Percentiles rank a stretch among this genome's conserved stretches.
phyloP scores from a whole-genome alignment of 2,113 vertebrate species.

The Pampusana beccarii region DNA sequence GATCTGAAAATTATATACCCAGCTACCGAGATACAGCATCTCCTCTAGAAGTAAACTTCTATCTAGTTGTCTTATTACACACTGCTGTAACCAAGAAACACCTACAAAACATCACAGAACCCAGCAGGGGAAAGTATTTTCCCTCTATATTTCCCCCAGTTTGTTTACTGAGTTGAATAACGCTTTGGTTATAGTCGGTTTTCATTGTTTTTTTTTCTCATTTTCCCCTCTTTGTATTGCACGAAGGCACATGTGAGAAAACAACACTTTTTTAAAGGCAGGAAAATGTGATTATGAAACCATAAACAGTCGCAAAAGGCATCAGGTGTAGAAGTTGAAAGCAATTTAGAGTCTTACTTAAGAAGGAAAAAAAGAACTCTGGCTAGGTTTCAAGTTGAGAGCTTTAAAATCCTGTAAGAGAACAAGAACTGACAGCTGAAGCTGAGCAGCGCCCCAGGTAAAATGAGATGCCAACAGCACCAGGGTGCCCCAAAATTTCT shows the following conservation, averaged over 20 bases:
- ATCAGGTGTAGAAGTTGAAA: not conserved
- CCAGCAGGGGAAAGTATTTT: not conserved
- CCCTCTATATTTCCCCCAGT: not conserved
- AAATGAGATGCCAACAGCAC: not conserved
- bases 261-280: not conserved
- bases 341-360: not conserved
- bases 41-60: not conserved
- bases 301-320: not conserved
- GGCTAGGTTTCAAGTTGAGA: not conserved
- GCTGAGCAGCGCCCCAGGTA: not conserved
- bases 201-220: not conserved
- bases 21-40: not conserved
- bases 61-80: not conserved
- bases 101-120: not conserved
- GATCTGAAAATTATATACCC: not conserved
- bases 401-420: not conserved
- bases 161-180: slow-evolving; percentile 5
- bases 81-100: not conserved
- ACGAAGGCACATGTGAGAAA: not conserved
- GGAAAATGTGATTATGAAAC: slow-evolving; percentile 42
- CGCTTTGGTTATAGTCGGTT: not conserved
- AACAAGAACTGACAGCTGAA: not conserved
- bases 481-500: not conserved
- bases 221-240: not conserved
- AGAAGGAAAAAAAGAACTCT: not conserved